Percentiles rank a stretch among this genome's conserved stretches.
phyloP scores from a whole-genome alignment of 2,113 vertebrate species.

The Cardinalis cardinalis region DNA sequence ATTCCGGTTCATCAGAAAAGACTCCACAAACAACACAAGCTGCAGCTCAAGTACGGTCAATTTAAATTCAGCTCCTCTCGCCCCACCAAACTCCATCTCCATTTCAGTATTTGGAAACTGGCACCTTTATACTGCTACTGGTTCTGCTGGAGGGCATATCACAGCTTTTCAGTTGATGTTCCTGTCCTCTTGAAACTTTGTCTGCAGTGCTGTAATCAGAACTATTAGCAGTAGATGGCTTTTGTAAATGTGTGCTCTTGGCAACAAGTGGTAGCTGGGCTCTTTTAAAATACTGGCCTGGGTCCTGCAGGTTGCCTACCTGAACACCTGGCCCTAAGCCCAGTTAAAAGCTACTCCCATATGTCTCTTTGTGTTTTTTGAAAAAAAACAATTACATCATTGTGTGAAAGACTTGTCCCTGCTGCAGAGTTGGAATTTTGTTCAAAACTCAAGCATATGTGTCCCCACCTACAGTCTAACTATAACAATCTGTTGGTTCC shows the following conservation, averaged over 20 bases:
- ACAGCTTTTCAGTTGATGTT: neutral
- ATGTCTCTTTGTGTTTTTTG: neutral
- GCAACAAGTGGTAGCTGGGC: neutral
- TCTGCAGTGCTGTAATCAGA: accelerated
- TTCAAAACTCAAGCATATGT: neutral
- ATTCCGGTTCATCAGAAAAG: neutral
- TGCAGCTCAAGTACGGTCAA: neutral
- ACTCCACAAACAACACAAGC: neutral
- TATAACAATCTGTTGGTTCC: constrained; percentile 30
- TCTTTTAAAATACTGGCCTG: neutral
- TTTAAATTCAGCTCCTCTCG: neutral
- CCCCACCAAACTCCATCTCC: neutral
- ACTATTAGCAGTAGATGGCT: neutral
- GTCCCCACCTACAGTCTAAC: constrained; percentile 5
- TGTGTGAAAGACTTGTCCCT: neutral
- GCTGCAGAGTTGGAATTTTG: neutral
- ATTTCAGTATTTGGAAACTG: neutral
- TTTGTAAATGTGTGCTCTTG: neutral
- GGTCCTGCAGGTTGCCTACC: neutral
- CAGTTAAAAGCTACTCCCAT: neutral
- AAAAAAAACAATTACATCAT: neutral
- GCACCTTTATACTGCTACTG: neutral
- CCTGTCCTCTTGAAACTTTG: neutral
- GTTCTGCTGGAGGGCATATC: neutral
- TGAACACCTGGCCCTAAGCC: neutral